Percentiles rank a stretch among this genome's conserved stretches.
phyloP scores from a whole-genome alignment of 2,797 vertebrate genomes.

The Phataginus tricuspis region DNA sequence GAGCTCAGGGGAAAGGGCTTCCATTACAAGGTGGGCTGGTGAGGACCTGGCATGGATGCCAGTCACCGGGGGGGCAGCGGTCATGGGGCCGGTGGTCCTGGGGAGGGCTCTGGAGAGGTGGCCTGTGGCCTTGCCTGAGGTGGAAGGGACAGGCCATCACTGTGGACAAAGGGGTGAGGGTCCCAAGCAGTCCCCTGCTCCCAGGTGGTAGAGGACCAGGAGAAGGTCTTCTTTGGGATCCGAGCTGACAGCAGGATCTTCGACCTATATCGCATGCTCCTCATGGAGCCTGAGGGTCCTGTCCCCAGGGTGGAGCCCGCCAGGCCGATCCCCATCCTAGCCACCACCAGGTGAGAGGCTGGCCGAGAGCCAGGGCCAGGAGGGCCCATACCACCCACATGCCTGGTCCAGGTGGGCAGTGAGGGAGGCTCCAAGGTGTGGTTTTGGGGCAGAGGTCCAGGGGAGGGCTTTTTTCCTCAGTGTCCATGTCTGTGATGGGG shows the following conservation, averaged over 20 bases:
- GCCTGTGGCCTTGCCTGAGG: not conserved
- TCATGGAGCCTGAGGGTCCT: constrained; percentile 79
- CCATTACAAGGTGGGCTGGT: constrained; percentile 86
- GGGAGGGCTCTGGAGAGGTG: not conserved
- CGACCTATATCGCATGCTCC: constrained; percentile 89
- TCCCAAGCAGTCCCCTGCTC: accelerated
- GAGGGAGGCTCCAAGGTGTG: not conserved
- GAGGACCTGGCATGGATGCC: not conserved
- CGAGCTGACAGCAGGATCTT: constrained; percentile 89
- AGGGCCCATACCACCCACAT: accelerated
- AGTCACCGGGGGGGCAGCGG: accelerated
- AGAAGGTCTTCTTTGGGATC: constrained; percentile 92
- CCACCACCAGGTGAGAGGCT: constrained; percentile 73
- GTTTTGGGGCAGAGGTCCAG: no score
- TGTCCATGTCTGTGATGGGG: not conserved
- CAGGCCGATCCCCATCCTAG: accelerated
- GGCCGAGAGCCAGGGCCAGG: accelerated
- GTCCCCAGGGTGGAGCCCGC: accelerated
- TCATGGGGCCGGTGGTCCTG: accelerated
- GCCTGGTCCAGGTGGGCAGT: not conserved
- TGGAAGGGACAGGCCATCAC: not conserved
- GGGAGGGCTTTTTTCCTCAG: not conserved
- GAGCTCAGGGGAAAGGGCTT: constrained; percentile 90
- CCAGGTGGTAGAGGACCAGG: constrained; percentile 81
- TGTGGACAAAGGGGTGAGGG: not conserved